Conservation (phyloP, 2,888 invertebrate species). For the Chromoteleia sp. region DNA sequence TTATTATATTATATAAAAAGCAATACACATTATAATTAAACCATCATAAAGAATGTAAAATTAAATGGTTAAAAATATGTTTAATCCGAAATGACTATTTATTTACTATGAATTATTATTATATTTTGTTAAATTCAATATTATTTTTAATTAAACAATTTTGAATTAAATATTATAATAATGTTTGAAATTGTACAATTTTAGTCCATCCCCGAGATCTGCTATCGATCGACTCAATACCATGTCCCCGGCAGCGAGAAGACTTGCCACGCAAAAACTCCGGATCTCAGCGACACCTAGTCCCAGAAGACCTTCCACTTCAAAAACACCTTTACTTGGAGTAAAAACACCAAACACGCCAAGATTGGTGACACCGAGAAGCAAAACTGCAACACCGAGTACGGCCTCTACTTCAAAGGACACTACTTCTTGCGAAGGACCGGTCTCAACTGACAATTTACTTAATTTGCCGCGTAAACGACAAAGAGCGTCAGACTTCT, state of each 20-base stretch:
- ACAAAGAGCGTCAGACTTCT: conserved; percentile 93
- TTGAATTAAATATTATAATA: background rate
- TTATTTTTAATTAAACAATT: background rate
- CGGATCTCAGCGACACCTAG: conserved; percentile 79
- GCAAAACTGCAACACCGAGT: conserved; percentile 46
- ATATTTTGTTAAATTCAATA: no score
- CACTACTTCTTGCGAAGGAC: conserved; percentile 72
- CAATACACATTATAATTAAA: no score
- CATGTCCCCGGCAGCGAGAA: conserved; percentile 98
- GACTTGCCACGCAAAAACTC: conserved; percentile 91
- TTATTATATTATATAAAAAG: no score
- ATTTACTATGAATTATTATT: no score
- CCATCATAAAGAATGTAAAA: no score
- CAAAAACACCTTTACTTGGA: conserved; percentile 81
- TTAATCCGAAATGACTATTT: no score
- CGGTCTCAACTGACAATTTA: conserved; percentile 92
- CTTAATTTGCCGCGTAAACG: conserved; percentile 91
- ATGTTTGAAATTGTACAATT: background rate
- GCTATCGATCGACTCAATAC: conserved; percentile 93
- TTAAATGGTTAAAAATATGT: no score
- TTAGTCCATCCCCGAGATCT: conserved; percentile 87
- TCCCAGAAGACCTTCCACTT: conserved; percentile 80
- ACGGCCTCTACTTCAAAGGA: conserved; percentile 74
- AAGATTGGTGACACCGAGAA: conserved; percentile 80
- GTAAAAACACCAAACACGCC: conserved; percentile 82